Evolutionary conservation across 2,888 invertebrate genomes (phyloP).

Genomic region (Actias luna): DNA sequence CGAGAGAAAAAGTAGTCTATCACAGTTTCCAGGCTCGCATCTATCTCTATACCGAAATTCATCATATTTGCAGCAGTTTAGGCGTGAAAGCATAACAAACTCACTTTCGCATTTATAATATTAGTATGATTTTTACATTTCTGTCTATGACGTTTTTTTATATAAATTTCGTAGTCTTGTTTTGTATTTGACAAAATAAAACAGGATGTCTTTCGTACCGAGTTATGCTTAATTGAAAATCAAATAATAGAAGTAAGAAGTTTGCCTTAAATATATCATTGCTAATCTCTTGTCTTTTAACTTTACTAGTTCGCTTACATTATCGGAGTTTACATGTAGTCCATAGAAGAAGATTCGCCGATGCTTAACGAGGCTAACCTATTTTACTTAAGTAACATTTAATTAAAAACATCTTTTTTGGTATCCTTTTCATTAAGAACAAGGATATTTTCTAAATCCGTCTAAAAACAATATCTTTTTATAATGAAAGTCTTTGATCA

Average conservation of each 20-base stretch:
- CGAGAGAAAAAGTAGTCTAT: too few relatives aligned
- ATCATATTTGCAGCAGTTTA: too few relatives aligned
- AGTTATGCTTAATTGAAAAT: background rate
- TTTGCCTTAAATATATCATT: background rate
- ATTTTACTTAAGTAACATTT: background rate
- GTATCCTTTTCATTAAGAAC: background rate
- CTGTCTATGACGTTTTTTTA: too few relatives aligned
- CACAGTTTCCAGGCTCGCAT: too few relatives aligned
- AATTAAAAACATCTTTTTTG: slow-evolving; percentile 3
- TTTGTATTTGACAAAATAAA: too few relatives aligned
- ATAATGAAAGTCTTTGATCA: slow-evolving; percentile 59
- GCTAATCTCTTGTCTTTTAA: background rate
- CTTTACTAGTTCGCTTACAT: background rate
- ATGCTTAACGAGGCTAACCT: background rate
- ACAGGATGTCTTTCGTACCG: background rate
- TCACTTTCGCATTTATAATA: too few relatives aligned
- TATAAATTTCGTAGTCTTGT: too few relatives aligned
- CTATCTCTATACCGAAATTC: too few relatives aligned
- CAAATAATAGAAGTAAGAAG: background rate
- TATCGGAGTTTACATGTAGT: background rate
- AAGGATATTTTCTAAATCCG: slow-evolving; percentile 14
- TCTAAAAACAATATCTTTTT: slow-evolving; percentile 34
- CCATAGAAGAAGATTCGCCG: background rate
- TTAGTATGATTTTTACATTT: too few relatives aligned
- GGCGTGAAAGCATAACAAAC: too few relatives aligned